phyloP scores from a whole-genome alignment of 2,888 invertebrate genomes.

The Habrosyne pyritoides region DNA sequence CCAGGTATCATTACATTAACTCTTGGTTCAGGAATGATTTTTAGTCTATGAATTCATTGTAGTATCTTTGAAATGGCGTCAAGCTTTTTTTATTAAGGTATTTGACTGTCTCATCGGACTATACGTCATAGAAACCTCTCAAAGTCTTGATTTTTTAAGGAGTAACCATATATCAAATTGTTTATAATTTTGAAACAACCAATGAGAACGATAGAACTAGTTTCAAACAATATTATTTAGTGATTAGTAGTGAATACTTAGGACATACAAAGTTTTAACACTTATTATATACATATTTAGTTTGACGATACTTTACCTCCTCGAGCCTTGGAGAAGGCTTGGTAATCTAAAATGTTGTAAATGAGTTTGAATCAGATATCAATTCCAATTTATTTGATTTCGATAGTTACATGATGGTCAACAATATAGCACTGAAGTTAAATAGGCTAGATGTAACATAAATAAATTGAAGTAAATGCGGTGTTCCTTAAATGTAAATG shows the following conservation, averaged over 20 bases:
- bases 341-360: background rate
- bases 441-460: background rate
- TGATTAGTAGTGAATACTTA: too few relatives aligned
- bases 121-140: too few relatives aligned
- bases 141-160: too few relatives aligned
- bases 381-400: background rate
- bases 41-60: background rate
- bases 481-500: background rate
- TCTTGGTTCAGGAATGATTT: too few relatives aligned
- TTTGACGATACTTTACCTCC: background rate
- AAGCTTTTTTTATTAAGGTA: too few relatives aligned
- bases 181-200: too few relatives aligned
- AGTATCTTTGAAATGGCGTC: background rate
- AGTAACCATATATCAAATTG: too few relatives aligned
- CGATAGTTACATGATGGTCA: background rate
- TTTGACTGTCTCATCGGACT: too few relatives aligned
- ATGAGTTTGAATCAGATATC: too few relatives aligned
- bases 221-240: background rate
- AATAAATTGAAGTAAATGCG: background rate
- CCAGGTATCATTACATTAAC: background rate
- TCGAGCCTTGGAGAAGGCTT: background rate
- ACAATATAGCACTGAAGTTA: background rate
- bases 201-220: too few relatives aligned
- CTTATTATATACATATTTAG: too few relatives aligned
- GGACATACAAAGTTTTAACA: too few relatives aligned